These are phyloP conservation scores for Galeopsomyia nigrocyanea DNA, from an alignment of 2,888 invertebrate genomes.

Conservation along the genomic window DNA sequence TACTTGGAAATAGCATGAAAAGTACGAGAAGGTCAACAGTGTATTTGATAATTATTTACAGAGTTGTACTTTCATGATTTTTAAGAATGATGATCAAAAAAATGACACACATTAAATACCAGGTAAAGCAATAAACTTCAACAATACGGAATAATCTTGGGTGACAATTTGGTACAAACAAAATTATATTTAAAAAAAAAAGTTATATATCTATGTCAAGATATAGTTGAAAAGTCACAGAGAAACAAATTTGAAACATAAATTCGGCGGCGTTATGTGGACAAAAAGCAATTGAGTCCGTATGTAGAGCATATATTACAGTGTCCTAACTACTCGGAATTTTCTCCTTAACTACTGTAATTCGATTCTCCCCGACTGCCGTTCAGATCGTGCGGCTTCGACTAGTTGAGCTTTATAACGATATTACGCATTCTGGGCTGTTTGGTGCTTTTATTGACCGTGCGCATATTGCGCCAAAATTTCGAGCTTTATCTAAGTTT, in stretches of 20 bases:
- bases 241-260: background rate
- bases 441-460: constrained; percentile 26
- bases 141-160: no score
- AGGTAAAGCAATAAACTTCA: constrained; percentile 4
- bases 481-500: no score
- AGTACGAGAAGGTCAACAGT: background rate
- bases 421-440: constrained; percentile 4
- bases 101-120: background rate
- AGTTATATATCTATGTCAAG: no score
- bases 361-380: constrained; percentile 7
- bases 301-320: background rate
- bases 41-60: constrained; percentile 4
- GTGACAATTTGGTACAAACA: background rate
- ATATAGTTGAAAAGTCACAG: no score
- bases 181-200: background rate
- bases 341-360: constrained; percentile 9
- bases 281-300: background rate
- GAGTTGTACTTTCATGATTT: constrained; percentile 3
- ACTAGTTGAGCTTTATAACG: background rate
- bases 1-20: background rate
- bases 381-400: no score
- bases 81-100: background rate
- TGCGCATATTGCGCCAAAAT: background rate
- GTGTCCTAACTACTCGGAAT: background rate
- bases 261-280: background rate